Conservation (phyloP, 1,140 invertebrate genomes). For the Drosophila lini region DNA sequence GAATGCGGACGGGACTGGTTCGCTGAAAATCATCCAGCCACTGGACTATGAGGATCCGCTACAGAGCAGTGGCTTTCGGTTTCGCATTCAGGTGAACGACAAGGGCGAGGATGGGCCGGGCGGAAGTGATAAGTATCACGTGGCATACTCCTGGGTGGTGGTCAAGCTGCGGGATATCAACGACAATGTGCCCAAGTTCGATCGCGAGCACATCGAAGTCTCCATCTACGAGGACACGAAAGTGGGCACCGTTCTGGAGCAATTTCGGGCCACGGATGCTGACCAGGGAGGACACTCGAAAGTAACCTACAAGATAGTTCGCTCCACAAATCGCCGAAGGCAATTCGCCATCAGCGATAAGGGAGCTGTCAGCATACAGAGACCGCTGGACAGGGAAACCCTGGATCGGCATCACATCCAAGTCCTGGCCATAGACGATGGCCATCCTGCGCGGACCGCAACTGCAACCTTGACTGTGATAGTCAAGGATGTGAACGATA, state of each 20-base stretch:
- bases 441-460: slow-evolving; percentile 87
- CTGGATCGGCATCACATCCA: slow-evolving; percentile 87
- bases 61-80: slow-evolving; percentile 87
- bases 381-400: slow-evolving; percentile 86
- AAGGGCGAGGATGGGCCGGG: slow-evolving; percentile 84
- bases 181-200: slow-evolving; percentile 87
- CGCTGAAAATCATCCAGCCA: slow-evolving; percentile 88
- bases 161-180: slow-evolving; percentile 88
- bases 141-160: slow-evolving; percentile 88
- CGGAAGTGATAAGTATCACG: slow-evolving; percentile 87
- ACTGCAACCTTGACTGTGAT: slow-evolving; percentile 88
- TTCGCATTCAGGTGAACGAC: slow-evolving; percentile 87
- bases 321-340: slow-evolving; percentile 86
- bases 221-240: slow-evolving; percentile 88
- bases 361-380: slow-evolving; percentile 87
- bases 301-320: slow-evolving; percentile 87
- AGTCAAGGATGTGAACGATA: slow-evolving; percentile 90
- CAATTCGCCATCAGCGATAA: slow-evolving; percentile 87
- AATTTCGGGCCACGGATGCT: slow-evolving; percentile 87
- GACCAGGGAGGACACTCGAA: slow-evolving; percentile 87
- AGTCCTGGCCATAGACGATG: slow-evolving; percentile 88
- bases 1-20: slow-evolving; percentile 88
- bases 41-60: slow-evolving; percentile 87
- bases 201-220: slow-evolving; percentile 87
- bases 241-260: slow-evolving; percentile 87